Evolutionary conservation across 2,113 vertebrate species (phyloP), one percentile per base, ranked within the genome.

Genomic region (Hippocampus guttulatus): DNA sequence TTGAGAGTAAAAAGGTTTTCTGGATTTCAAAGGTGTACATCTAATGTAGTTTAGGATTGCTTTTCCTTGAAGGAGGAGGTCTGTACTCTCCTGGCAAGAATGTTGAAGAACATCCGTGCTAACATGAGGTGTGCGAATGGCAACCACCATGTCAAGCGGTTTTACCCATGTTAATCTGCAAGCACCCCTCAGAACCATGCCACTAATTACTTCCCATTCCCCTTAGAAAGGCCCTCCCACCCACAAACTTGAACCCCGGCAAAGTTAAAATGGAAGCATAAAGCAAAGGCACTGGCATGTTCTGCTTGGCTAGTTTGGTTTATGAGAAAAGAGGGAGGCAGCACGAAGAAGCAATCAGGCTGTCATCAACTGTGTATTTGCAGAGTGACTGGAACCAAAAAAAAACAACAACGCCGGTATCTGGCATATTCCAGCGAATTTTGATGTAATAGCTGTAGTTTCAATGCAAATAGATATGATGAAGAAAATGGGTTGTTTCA

Each of bases 171-270:
- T 75, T 82, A 81, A 86, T 86, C 75, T 81, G 66, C 77, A 80
- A 82, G 76, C 76, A 79, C 74, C 84, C 86, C 70, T 76, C 69
- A 75, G 47, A 78, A 83, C 73, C 82, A 83, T 82, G 45, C 71
- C 70, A 70, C 84, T 88, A 91, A 90, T 90, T 85, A 86, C 77
- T 84, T 77, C 78, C 68, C 68, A 84, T 88, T 79, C 84, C 79
- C 77, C 76, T 75, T 74, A 83, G 67, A 71, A 75, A 3, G 49
- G 68, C 84, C 82, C 41, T 21, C 40, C 58, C 16, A 38, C 81
- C 83, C 78, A 75, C 75, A 75, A 73, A 85, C 68, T 70, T 1
- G 60, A 66, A 84, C 81, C 67, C 81, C 41, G 25, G 89, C 79
- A 75, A 77, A 8, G 55, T 73, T 81, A 72, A 84, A 73, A 80